These are phyloP conservation scores for Stenodema calcarata DNA, from an alignment of 2,888 invertebrate genomes.

Conservation along the genomic window DNA sequence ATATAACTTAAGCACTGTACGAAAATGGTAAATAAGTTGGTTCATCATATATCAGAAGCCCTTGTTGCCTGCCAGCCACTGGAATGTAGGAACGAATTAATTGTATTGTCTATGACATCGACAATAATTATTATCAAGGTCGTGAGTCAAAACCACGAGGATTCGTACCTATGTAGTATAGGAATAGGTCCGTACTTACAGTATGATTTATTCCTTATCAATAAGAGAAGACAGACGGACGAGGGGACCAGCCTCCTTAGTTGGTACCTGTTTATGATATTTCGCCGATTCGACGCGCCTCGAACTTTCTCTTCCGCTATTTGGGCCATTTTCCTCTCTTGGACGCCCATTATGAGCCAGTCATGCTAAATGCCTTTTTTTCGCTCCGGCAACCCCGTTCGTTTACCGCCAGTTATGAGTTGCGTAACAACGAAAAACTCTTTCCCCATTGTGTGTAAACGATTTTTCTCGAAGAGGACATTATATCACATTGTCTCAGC, in stretches of 20 bases:
- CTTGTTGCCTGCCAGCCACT: no score
- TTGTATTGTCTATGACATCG: no score
- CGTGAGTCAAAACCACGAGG: no score
- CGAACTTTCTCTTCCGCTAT: neutral
- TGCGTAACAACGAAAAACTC: neutral
- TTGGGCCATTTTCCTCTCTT: neutral
- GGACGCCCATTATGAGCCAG: neutral
- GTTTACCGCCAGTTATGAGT: neutral
- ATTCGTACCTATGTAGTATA: no score
- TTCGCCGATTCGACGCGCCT: neutral
- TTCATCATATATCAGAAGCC: no score
- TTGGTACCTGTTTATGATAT: neutral
- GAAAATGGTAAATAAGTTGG: no score
- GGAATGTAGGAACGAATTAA: no score
- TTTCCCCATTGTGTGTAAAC: neutral
- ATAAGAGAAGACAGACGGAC: neutral
- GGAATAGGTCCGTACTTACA: no score
- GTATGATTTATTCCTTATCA: no score
- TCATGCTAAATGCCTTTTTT: slow-evolving; percentile 1
- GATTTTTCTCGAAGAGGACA: neutral
- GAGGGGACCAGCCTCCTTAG: neutral
- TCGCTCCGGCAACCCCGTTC: neutral
- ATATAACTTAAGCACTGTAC: no score
- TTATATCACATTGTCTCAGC: neutral
- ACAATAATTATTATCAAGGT: no score